Evolutionary conservation across 1,140 invertebrate species (phyloP).

Genomic region (Drosophila obscura): DNA sequence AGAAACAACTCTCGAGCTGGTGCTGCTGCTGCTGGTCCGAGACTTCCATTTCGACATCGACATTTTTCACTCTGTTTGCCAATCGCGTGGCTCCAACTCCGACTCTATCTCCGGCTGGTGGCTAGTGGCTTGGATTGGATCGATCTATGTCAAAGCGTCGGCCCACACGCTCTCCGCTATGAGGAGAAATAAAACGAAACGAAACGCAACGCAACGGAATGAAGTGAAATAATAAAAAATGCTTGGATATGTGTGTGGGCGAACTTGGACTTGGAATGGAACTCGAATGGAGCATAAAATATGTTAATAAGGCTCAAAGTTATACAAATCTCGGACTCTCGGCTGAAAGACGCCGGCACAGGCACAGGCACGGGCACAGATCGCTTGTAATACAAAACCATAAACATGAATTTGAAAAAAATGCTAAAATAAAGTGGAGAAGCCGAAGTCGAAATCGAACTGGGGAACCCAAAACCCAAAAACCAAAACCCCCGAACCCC

Average conservation of each 20-base stretch:
- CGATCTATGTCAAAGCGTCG: constrained; percentile 54
- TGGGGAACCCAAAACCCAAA: constrained; percentile 22
- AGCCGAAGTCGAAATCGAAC: constrained; percentile 25
- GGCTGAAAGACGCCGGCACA: constrained; percentile 1
- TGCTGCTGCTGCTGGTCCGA: constrained; percentile 6
- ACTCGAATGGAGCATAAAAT: constrained; percentile 70
- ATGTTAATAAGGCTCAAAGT: constrained; percentile 81
- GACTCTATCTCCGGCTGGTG: background rate
- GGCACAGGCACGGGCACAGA: constrained; percentile 20
- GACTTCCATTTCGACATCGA: constrained; percentile 31
- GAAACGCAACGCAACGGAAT: background rate
- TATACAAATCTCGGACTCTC: constrained; percentile 57
- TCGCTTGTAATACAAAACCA: constrained; percentile 64
- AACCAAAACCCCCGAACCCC: background rate
- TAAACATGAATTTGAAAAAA: constrained; percentile 58
- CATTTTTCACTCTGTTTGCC: constrained; percentile 38
- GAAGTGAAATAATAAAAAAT: constrained; percentile 37
- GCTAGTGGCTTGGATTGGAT: constrained; percentile 34
- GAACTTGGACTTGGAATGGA: constrained; percentile 52
- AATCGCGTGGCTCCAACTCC: constrained; percentile 5
- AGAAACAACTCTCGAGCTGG: constrained; percentile 10
- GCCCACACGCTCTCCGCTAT: constrained; percentile 38
- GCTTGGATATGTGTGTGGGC: constrained; percentile 45
- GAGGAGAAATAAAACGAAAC: constrained; percentile 23
- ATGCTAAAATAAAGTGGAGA: constrained; percentile 47